Evolutionary conservation across 2,888 invertebrate genomes (phyloP).

Genomic region (Netelia virgata): DNA sequence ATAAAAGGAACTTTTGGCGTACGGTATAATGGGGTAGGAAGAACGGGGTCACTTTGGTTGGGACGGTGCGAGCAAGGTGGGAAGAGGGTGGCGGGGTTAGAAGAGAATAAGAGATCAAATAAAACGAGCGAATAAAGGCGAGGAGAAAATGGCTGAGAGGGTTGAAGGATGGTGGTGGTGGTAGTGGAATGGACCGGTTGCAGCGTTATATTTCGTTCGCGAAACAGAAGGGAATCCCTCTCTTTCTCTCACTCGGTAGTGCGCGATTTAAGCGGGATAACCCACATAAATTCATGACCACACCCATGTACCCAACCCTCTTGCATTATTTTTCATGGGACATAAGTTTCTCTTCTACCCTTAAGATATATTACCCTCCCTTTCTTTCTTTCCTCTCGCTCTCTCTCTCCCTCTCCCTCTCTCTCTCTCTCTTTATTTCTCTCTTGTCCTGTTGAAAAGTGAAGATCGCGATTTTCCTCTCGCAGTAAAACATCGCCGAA

Average conservation of each 20-base stretch:
- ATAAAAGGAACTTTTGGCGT: conserved; percentile 29
- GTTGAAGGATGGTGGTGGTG: background rate
- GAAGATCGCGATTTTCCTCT: background rate
- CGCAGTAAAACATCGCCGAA: background rate
- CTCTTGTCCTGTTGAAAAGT: conserved; percentile 3
- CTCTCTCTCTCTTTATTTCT: background rate
- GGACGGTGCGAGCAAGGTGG: too few relatives aligned
- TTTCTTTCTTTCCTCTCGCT: background rate
- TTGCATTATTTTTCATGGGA: conserved; percentile 54
- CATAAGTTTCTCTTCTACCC: conserved; percentile 44
- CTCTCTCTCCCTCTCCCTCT: too few relatives aligned
- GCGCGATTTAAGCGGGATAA: conserved; percentile 55
- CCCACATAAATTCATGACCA: conserved; percentile 57
- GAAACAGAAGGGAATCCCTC: conserved; percentile 34
- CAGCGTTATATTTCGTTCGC: conserved; percentile 45
- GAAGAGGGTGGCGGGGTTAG: too few relatives aligned
- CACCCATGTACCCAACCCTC: conserved; percentile 47
- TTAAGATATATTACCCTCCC: conserved; percentile 26
- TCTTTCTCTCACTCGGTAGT: conserved; percentile 9
- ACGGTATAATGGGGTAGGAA: conserved; percentile 22
- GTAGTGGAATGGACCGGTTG: conserved; percentile 5
- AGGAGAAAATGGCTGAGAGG: background rate
- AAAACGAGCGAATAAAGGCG: conserved; percentile 31
- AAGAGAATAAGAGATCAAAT: conserved; percentile 39
- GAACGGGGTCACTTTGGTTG: background rate